phyloP scores from a whole-genome alignment of 2,113 vertebrate genomes.

The Neogobius melanostomus region DNA sequence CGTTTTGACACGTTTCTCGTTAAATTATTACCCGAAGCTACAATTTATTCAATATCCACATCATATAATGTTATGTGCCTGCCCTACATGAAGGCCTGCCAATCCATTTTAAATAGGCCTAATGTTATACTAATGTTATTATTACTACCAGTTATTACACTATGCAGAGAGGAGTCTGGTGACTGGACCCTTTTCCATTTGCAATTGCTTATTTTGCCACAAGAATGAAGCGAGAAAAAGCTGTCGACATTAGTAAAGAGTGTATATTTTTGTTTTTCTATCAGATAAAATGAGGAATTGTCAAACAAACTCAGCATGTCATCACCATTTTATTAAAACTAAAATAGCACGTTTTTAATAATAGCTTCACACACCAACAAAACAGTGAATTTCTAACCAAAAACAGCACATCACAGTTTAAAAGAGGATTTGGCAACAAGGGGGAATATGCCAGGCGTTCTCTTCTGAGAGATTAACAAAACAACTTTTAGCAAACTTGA shows the following conservation, averaged over 20 bases:
- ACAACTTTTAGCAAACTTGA: slow-evolving; percentile 51
- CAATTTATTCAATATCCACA: no score
- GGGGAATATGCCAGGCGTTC: slow-evolving; percentile 49
- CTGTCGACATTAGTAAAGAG: no score
- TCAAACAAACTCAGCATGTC: slow-evolving; percentile 46
- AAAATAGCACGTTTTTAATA: slow-evolving; percentile 45
- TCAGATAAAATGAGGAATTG: not conserved
- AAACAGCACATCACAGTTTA: slow-evolving; percentile 45
- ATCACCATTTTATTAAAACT: slow-evolving; percentile 66
- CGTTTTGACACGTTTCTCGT: not conserved
- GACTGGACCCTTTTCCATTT: no score
- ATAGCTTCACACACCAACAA: slow-evolving; percentile 56
- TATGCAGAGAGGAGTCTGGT: no score
- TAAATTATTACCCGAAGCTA: not conserved
- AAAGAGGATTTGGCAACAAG: slow-evolving; percentile 61
- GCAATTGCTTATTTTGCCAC: no score
- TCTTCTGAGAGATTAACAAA: slow-evolving; percentile 45
- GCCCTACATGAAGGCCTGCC: no score
- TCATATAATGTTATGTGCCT: no score
- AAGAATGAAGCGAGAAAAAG: no score
- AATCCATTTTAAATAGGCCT: no score
- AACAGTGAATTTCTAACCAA: slow-evolving; percentile 46
- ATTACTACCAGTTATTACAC: no score
- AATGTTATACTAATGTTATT: no score
- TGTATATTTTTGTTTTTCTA: no score